Base-by-base conservation (phyloP, 2,113 vertebrate genomes). In the Takifugu flavidus region DNA sequence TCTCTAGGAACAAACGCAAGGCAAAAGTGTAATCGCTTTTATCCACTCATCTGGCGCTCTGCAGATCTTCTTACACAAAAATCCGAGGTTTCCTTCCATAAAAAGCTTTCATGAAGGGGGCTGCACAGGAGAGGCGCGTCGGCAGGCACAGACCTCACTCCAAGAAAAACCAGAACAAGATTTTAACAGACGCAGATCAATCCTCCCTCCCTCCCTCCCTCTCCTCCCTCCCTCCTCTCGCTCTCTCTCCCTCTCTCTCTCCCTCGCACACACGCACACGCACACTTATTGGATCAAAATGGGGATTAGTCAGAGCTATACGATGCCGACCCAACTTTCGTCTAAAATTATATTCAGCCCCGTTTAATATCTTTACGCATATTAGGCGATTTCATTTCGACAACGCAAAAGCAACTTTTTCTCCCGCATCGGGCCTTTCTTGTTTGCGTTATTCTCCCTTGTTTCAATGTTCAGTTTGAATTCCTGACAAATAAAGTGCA, bases 131-230 rank as follows among this genome's bases (percentile, higher is more conserved):
- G 85, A 89, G 85, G 82, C 68, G 83, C 86, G 87, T 88, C 87
- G 81, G 81, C 89, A 85, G 85, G 87, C 83, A 83, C 78, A 84
- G 85, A 89, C 86, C 87, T 89, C 85, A 89, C 87, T 92, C 86
- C 82, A 83, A 88, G 83, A 87, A 88, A 89, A 90, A 89, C 79
- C 80, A 79, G 85, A 90, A 91, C 87, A 90, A 91, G 84, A 88
- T 89, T 89, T 91, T 87, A 87, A 89, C 88, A 88, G 89, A 87
- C 85, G 85, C 86, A 79, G 86, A 92, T 90, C 89, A 91, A 91
- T 89, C 88, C 87, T 89, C 79, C 82, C 85, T 87, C 82, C 82
- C 85, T 87, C 82, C 78, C 73, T 60, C 68, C 53, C 55, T 47
- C 65, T 51, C 59, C 26, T 51, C 45, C 72, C 68, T 64, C 72